Percentiles rank a stretch among this genome's conserved stretches.
These are phyloP conservation scores for Xylophagus ater DNA, from an alignment of 2,888 invertebrate genomes.

Conservation along the genomic window DNA sequence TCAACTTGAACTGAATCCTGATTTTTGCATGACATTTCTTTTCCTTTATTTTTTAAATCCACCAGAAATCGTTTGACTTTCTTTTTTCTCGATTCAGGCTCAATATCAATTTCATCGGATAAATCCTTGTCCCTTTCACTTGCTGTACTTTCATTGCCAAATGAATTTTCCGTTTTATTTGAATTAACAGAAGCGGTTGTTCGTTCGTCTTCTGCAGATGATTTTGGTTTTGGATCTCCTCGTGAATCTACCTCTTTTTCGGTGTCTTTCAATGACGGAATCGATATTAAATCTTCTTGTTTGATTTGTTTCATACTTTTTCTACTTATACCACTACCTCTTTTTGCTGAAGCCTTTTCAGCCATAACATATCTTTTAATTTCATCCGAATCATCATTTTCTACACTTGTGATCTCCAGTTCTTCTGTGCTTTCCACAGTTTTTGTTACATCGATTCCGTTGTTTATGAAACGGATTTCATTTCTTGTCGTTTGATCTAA, in stretches of 20 bases:
- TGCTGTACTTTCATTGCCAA: constrained; percentile 24
- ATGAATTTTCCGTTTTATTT: constrained; percentile 24
- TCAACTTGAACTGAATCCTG: constrained; percentile 30
- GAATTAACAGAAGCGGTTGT: constrained; percentile 38
- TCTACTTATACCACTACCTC: too few species aligned
- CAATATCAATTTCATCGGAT: not conserved
- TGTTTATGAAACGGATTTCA: constrained; percentile 37
- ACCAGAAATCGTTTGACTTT: constrained; percentile 29
- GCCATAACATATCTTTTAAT: too few species aligned
- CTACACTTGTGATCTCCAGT: not conserved
- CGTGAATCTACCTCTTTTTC: too few species aligned
- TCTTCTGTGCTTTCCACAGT: constrained; percentile 21
- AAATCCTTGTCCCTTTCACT: constrained; percentile 15
- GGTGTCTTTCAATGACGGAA: too few species aligned
- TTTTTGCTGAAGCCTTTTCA: not conserved
- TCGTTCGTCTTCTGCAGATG: constrained; percentile 27
- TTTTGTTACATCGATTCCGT: constrained; percentile 36
- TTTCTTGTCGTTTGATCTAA: constrained; percentile 28
- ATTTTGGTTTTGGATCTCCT: not conserved
- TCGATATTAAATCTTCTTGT: too few species aligned
- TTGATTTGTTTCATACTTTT: not conserved
- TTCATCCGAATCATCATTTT: not conserved
- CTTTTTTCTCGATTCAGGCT: constrained; percentile 1
- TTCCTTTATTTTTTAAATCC: constrained; percentile 26
- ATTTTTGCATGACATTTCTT: constrained; percentile 29